Percentiles rank a stretch among this genome's conserved stretches.
Conservation (phyloP, 1,140 invertebrate species). For the Ganaspis sp. region DNA sequence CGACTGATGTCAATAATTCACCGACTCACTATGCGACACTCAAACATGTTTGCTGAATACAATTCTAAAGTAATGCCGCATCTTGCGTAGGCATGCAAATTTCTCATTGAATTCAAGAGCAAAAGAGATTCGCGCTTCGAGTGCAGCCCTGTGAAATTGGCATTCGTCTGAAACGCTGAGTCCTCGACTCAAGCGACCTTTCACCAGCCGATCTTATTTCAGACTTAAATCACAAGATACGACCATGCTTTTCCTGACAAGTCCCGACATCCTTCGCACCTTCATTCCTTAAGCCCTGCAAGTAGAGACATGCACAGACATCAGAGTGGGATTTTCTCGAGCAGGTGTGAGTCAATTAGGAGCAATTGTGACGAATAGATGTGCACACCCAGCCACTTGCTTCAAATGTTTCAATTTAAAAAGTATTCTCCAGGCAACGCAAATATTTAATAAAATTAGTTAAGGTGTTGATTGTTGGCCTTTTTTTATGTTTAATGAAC, state of each 20-base stretch:
- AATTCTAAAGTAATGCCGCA: background rate
- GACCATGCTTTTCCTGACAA: conserved; percentile 2
- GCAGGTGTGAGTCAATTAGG: conserved; percentile 26
- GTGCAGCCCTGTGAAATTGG: conserved; percentile 2
- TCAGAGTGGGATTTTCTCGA: background rate
- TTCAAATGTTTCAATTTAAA: conserved; percentile 18
- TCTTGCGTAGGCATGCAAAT: conserved; percentile 26
- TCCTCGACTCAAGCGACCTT: conserved; percentile 17
- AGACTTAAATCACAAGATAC: conserved; percentile 21
- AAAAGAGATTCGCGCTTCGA: conserved; percentile 19
- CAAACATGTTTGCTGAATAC: background rate
- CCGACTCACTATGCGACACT: background rate
- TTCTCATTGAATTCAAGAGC: conserved; percentile 17
- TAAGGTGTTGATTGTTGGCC: background rate
- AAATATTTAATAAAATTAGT: background rate
- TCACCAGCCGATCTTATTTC: conserved; percentile 19
- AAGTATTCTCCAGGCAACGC: background rate
- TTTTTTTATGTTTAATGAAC: too few species aligned
- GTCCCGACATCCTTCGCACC: background rate
- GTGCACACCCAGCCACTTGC: background rate
- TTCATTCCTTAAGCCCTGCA: background rate
- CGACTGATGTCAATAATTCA: too few species aligned
- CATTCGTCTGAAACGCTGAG: conserved; percentile 19
- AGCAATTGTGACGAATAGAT: conserved; percentile 18
- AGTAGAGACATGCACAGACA: background rate